Evolutionary conservation across 2,888 invertebrate genomes (phyloP), one percentile per base, ranked within the genome.

Genomic region (Nomada flava): DNA sequence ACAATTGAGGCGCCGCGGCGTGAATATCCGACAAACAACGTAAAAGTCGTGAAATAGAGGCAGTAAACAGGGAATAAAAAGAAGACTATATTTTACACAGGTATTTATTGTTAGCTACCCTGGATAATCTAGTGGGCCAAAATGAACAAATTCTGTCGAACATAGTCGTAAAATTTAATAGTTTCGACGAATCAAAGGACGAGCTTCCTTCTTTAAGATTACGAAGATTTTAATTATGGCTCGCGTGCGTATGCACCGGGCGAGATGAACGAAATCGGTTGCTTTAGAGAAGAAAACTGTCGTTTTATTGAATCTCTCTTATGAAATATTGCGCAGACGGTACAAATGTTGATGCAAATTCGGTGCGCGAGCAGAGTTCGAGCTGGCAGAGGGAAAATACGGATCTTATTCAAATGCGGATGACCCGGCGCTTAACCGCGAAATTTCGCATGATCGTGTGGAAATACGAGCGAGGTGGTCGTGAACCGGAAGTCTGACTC

Each of bases 401-500:
- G 72, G 79, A 77, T 83, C 74, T 75, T 75, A 83, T 83, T 86
- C 79, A 80, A 86, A 85, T 83, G 67, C 47, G 55, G 47, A 11
- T 42, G 36, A 67, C 47, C 42, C 62, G 42, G 5, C 29, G 50
- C 67, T 75, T 76, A 77, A 75, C 63, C 64, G 63, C 36, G 55
- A 59, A 77, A 81, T 62, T 84, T 78, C 53, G 60, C 75, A 18
- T 36, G 74, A 47, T 64, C 20, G 2, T 13, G 29, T 52, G 73
- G 74, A 80, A 80, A 75, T 70, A 70, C 62, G 29, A 15, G 20
- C 44, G 36, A 65, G 62, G 77, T 13, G 74, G 63, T 74, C 64
- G 44, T 26, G 53, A 64, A 71, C 75, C 72, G 75, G 64, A 70
- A 57, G 60, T 67, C 71, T 72, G 53, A 65, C 53, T 60, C 23